Evolutionary conservation across 2,797 vertebrate species (phyloP), one percentile per base, ranked within the genome.

Genomic region (Muraenolepis orangiensis): DNA sequence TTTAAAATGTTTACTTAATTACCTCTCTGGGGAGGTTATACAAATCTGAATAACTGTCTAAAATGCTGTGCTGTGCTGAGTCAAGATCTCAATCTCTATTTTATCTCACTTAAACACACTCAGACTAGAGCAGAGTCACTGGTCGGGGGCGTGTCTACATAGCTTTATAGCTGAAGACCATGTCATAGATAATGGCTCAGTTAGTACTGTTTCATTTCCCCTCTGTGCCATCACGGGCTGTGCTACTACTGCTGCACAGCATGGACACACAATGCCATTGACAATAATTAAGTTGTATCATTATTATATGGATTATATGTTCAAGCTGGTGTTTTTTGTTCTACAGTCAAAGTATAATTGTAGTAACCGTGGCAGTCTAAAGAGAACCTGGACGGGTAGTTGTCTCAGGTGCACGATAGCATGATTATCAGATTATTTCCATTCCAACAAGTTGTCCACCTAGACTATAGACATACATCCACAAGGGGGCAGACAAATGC

Each of bases 401-500:
- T 26, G 57, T 64, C 57, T 26, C 12, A 23, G 57, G 23, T 64
- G 57, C 57, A 3, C 57, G 8, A 64, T 26, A 26, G 0, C 57
- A 64, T 12, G 57, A 26, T 26, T 3, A 61, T 1, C 6, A 26
- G 57, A 64, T 26, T 51, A 69, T 73, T 71, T 70, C 51, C 46
- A 20, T 72, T 73, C 69, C 76, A 32, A n/a, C 61, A 11, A 28
- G 29, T 42, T 78, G 11, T 28, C 36, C 13, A 71, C 73, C 70
- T 61, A 77, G 68, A 80, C 76, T 81, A 30, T 67, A 71, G 77
- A 84, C 77, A 70, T 80, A 20, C 69, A 40, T 86, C 93, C 93
- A 93, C 91, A 88, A 93, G 93, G 82, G 92, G 93, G 92, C 92
- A 93, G 86, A 87, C 79, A 64, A 64, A 26, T 85, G 75, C 82